phyloP scores from a whole-genome alignment of 2,797 vertebrate species.

The Antrozous pallidus region DNA sequence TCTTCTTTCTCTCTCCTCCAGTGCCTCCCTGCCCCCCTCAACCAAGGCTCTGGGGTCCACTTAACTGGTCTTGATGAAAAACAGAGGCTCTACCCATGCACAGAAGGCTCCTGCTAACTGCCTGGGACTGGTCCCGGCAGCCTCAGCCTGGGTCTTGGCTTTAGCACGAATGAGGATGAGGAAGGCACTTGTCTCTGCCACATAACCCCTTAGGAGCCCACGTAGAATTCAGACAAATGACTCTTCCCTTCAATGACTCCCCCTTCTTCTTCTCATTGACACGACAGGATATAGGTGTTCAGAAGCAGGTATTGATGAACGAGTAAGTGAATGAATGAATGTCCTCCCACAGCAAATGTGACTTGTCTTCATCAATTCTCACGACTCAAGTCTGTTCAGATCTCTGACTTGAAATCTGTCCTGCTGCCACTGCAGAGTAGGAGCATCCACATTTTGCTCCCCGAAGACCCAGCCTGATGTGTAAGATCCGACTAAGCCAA shows the following conservation, averaged over 20 bases:
- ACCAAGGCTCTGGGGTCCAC: background rate
- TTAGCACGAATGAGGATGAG: background rate
- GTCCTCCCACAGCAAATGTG: background rate
- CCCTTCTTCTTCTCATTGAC: background rate
- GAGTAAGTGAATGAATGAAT: background rate
- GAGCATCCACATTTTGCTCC: background rate
- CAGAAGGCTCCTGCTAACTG: background rate
- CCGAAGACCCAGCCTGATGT: background rate
- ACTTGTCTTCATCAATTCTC: background rate
- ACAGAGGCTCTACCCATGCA: background rate
- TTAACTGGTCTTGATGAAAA: constrained; percentile 13
- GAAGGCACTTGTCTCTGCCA: background rate
- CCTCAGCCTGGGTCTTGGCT: background rate
- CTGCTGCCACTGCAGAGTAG: background rate
- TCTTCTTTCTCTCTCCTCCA: background rate
- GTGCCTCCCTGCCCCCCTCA: background rate
- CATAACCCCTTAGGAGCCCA: background rate
- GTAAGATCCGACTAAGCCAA: background rate
- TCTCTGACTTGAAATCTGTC: background rate
- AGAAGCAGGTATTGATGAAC: background rate
- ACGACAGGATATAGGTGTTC: background rate
- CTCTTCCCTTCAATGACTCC: background rate
- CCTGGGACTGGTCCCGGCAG: background rate
- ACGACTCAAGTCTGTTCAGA: background rate
- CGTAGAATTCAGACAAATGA: too few species aligned